Percentiles rank a stretch among this genome's conserved stretches.
These are phyloP conservation scores for Steinernema carpocapsae DNA, from an alignment of 2,888 invertebrate species.

Conservation along the genomic window DNA sequence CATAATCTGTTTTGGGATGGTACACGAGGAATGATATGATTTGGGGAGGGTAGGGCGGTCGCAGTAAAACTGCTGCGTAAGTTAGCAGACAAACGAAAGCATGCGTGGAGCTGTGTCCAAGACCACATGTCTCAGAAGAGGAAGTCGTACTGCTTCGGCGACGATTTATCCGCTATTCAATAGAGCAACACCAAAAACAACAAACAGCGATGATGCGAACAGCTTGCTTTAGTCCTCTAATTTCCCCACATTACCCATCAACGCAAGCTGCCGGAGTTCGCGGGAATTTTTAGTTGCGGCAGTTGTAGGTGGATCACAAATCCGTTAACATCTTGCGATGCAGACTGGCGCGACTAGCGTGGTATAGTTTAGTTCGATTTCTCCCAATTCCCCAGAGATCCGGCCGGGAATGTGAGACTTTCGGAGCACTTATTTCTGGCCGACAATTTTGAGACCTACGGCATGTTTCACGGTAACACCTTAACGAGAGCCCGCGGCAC, in stretches of 20 bases:
- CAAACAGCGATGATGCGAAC: slow-evolving; percentile 26
- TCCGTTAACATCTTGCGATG: slow-evolving; percentile 6
- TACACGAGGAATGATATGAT: slow-evolving; percentile 5
- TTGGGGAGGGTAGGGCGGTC: neutral
- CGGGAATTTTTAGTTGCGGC: neutral
- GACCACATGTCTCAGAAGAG: slow-evolving; percentile 17
- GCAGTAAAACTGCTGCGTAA: slow-evolving; percentile 10
- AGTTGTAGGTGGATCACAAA: slow-evolving; percentile 23
- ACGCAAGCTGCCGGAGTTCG: neutral
- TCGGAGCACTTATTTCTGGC: slow-evolving; percentile 21
- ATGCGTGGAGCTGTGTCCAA: slow-evolving; percentile 20
- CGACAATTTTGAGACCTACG: slow-evolving; percentile 1
- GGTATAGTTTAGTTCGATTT: slow-evolving; percentile 35
- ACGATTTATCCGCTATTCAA: slow-evolving; percentile 32
- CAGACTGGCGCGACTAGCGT: slow-evolving; percentile 17
- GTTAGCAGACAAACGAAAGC: slow-evolving; percentile 22
- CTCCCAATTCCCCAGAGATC: slow-evolving; percentile 13
- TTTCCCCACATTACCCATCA: neutral
- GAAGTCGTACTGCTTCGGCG: slow-evolving; percentile 33
- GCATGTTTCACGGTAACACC: slow-evolving; percentile 13
- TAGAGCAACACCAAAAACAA: slow-evolving; percentile 33
- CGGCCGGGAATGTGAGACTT: slow-evolving; percentile 16
- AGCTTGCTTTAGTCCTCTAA: slow-evolving; percentile 8
- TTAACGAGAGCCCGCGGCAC: neutral
- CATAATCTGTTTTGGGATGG: neutral